These are phyloP conservation scores for Nomada ferruginata DNA, from an alignment of 2,888 invertebrate genomes.

Conservation along the genomic window DNA sequence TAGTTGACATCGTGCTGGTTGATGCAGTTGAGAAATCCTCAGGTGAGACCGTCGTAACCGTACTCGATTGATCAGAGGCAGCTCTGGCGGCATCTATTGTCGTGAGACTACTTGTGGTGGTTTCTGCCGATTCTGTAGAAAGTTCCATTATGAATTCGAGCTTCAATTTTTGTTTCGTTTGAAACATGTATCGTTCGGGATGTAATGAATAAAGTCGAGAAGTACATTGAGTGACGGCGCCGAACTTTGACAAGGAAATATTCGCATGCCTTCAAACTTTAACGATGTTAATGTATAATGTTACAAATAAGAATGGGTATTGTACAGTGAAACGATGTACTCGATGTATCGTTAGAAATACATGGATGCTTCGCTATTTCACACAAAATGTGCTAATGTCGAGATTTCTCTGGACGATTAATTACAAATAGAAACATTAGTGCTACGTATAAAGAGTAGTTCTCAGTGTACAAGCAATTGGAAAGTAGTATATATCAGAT, in stretches of 20 bases:
- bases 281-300: not conserved
- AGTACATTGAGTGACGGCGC: not conserved
- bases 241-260: not conserved
- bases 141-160: constrained; percentile 25
- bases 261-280: not conserved
- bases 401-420: constrained; percentile 22
- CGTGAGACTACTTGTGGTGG: constrained; percentile 36
- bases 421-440: constrained; percentile 14
- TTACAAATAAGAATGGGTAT: not conserved
- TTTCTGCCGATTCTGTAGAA: constrained; percentile 63
- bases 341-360: not conserved
- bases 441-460: constrained; percentile 1
- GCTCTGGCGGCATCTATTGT: constrained; percentile 51
- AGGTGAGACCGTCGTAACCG: constrained; percentile 15
- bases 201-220: not conserved
- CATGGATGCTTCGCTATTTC: not conserved
- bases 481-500: constrained; percentile 29
- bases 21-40: constrained; percentile 22
- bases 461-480: constrained; percentile 27
- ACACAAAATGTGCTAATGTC: constrained; percentile 1
- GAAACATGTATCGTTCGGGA: not conserved
- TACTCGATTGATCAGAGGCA: constrained; percentile 28
- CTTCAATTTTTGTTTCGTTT: no score
- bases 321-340: constrained; percentile 6
- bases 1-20: constrained; percentile 63